Conservation (phyloP, 2,888 invertebrate species). For the Volucella inflata region DNA sequence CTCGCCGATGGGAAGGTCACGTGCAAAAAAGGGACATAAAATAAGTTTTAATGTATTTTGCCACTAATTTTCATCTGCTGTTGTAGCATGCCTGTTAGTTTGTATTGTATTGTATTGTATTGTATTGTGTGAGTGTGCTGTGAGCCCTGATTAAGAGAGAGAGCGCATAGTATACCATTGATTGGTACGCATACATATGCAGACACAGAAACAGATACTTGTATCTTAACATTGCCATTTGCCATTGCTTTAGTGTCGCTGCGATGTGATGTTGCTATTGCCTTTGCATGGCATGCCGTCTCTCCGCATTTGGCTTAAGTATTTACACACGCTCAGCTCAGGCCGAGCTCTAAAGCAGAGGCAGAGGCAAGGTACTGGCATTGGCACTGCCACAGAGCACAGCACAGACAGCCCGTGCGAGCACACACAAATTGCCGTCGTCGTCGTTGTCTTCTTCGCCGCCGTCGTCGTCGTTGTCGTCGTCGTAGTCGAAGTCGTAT, state of each 20-base stretch:
- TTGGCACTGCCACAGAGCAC: slow-evolving; percentile 11
- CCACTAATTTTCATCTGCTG: slow-evolving; percentile 59
- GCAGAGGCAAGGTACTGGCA: neutral
- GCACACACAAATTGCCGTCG: slow-evolving; percentile 57
- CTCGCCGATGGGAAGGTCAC: neutral
- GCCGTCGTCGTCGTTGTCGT: neutral
- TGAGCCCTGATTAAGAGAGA: slow-evolving; percentile 65
- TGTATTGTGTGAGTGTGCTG: slow-evolving; percentile 7
- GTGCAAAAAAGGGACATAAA: slow-evolving; percentile 54
- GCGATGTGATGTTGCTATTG: too few relatives aligned
- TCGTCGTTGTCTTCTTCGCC: slow-evolving; percentile 13
- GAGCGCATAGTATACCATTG: neutral
- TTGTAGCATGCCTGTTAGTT: neutral
- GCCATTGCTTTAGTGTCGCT: neutral
- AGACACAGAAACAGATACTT: slow-evolving; percentile 21
- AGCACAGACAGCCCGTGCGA: slow-evolving; percentile 33
- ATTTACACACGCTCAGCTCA: slow-evolving; percentile 28
- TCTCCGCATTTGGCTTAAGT: slow-evolving; percentile 29
- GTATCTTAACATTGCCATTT: slow-evolving; percentile 3
- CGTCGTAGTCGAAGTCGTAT: neutral
- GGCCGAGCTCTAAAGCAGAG: neutral
- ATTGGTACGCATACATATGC: too few relatives aligned
- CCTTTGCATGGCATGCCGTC: neutral
- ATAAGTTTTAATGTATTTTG: slow-evolving; percentile 59
- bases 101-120: too few relatives aligned